Base-by-base conservation (phyloP, 2,113 vertebrate genomes). In the Paradoxurus hermaphroditus region DNA sequence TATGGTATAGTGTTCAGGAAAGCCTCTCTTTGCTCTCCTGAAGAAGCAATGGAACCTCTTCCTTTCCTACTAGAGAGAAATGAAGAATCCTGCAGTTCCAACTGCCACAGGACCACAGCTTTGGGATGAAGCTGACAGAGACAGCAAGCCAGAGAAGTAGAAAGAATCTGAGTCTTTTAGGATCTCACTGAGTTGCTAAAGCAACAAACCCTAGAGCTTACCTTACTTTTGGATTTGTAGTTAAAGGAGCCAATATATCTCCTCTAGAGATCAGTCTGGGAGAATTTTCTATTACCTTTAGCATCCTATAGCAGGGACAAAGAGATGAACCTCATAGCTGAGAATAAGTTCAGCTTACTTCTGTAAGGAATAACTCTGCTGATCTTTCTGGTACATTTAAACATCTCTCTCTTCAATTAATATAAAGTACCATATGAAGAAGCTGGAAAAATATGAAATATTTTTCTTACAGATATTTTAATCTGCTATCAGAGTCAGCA, bases 381-480 rank as follows among this genome's bases (percentile, higher is more conserved):
- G 14, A 14, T 68, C 12, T 94, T 96, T 68, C 81, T 82, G 65
- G 18, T 51, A 46, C 46, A 68, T 82, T 59, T 89, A 81, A 92
- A 92, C 27, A 90, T 9, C 5, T 49, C 16, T 75, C 3, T 46
- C 62, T 39, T 46, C 11, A 39, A 83, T 53, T 67, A 89, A 84
- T 89, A 92, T 56, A 90, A 94, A 89, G n/a, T n/a, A 86, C 56
- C 68, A 62, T 63, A 62, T 92, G 63, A 84, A 97, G 49, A 78
- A 62, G 29, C 23, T 44, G n/a, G 5, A 87, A 72, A 73, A 83
- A 67, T 31, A 90, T 44, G 51, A 46, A 25, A 51, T 81, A 11
- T 79, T 88, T 95, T 87, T 83, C 51, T 78, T n/a, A 39, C 10
- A 94, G 51, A 49, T 49, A 11, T 18, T 89, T 29, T 39, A 87